Evolutionary conservation across 2,113 vertebrate species (phyloP).

Genomic region (Gasterosteus nipponicus): DNA sequence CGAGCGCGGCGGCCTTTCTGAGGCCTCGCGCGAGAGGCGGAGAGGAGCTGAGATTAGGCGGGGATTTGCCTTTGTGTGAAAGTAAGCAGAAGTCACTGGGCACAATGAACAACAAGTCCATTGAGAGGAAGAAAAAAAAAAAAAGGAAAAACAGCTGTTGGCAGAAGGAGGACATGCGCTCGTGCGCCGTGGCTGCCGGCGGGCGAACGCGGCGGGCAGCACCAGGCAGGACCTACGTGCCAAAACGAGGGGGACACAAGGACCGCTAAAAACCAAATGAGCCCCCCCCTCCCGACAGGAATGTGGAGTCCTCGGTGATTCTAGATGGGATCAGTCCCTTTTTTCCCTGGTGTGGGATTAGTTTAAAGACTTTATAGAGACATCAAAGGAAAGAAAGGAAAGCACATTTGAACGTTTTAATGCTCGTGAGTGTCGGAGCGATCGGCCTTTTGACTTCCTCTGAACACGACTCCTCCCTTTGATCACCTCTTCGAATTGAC

Average conservation of each 20-base stretch:
- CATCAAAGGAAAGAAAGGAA: conserved; percentile 39
- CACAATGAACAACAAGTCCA: conserved; percentile 81
- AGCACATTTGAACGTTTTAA: conserved; percentile 28
- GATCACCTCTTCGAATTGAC: neutral
- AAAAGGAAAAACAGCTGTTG: conserved; percentile 68
- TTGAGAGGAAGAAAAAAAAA: conserved; percentile 59
- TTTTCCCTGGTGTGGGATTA: conserved; percentile 29
- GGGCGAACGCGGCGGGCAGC: conserved; percentile 61
- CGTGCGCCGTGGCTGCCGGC: conserved; percentile 48
- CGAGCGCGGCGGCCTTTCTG: conserved; percentile 27
- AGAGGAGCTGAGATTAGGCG: conserved; percentile 67
- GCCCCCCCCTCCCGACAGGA: conserved; percentile 19
- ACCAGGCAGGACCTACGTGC: conserved; percentile 37
- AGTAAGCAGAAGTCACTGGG: conserved; percentile 79
- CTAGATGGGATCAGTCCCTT: conserved; percentile 34
- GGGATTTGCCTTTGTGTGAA: conserved; percentile 74
- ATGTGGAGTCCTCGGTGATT: conserved; percentile 34
- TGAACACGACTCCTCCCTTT: conserved; percentile 3
- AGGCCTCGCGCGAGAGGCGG: conserved; percentile 67
- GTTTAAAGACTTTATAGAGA: conserved; percentile 47
- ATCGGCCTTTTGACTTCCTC: conserved; percentile 9
- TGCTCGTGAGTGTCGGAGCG: neutral
- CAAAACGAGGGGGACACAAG: conserved; percentile 40
- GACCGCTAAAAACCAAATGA: conserved; percentile 28
- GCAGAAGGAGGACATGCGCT: conserved; percentile 58